Evolutionary conservation across 1,140 invertebrate genomes (phyloP).

Genomic region (Bombus ignitus): DNA sequence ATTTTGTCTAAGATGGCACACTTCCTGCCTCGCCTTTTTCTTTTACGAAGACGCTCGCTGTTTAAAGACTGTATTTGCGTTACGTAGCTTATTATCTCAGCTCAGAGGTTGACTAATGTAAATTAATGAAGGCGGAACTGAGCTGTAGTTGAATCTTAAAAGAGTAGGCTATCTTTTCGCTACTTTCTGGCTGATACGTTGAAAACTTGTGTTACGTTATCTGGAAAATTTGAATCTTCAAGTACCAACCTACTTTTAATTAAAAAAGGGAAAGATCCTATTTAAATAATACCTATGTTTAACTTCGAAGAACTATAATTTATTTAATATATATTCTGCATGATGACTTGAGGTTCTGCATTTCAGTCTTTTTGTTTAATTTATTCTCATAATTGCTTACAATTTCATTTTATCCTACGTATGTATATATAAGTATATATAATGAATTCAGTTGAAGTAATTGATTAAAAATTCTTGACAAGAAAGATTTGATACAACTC

Average conservation of each 20-base stretch:
- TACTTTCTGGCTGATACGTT: not conserved
- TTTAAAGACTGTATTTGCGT: slow-evolving; percentile 35
- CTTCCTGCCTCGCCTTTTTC: slow-evolving; percentile 8
- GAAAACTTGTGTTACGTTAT: not conserved
- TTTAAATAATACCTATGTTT: not conserved
- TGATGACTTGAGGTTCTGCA: not conserved
- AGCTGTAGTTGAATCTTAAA: not conserved
- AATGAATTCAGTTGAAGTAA: not conserved
- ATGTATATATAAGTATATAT: not conserved
- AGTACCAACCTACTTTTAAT: not conserved
- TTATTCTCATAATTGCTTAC: not conserved
- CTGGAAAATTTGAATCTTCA: not conserved
- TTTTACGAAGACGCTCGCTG: not conserved
- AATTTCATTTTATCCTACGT: not conserved
- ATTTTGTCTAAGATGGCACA: not conserved
- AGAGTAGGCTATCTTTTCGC: not conserved
- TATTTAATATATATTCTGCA: not conserved
- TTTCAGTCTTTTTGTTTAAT: not conserved
- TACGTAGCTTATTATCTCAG: slow-evolving; percentile 27
- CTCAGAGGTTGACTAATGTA: slow-evolving; percentile 23
- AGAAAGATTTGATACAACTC: not conserved
- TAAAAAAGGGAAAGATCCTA: not conserved
- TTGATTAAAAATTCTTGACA: not conserved
- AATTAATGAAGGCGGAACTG: slow-evolving; percentile 3
- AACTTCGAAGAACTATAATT: not conserved